These are phyloP conservation scores for Uropsilus gracilis DNA, from an alignment of 2,113 vertebrate genomes.

Conservation along the genomic window DNA sequence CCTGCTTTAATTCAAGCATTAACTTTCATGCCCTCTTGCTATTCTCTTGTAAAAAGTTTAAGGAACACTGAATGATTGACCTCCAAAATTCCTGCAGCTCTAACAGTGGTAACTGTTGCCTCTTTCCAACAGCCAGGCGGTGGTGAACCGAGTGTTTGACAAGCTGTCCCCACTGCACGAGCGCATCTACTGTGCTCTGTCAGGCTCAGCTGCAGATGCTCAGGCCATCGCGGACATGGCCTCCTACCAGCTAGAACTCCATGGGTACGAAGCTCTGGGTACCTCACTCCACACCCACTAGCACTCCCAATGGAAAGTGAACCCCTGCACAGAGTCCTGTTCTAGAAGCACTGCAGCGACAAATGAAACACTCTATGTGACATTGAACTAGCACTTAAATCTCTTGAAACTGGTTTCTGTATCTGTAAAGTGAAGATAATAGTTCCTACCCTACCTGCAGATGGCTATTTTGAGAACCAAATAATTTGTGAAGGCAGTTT, in stretches of 20 bases:
- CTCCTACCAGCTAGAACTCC: slow-evolving; percentile 91
- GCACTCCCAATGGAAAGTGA: not conserved
- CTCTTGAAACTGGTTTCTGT: not conserved
- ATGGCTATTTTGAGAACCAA: not conserved
- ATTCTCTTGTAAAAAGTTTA: not conserved
- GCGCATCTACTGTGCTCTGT: slow-evolving; percentile 92
- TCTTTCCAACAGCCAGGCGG: slow-evolving; percentile 78
- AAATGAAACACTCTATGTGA: not conserved
- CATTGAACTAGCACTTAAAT: not conserved
- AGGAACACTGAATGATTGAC: not conserved
- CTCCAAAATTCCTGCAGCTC: not conserved
- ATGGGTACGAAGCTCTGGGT: slow-evolving; percentile 85
- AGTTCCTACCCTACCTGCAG: not conserved
- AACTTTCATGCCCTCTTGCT: not conserved
- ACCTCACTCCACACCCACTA: not conserved
- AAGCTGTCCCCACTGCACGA: slow-evolving; percentile 91
- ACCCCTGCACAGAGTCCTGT: not conserved
- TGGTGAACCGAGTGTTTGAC: slow-evolving; percentile 94
- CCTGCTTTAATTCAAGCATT: not conserved
- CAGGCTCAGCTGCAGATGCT: slow-evolving; percentile 92
- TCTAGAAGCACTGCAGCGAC: not conserved
- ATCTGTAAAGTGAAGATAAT: not conserved
- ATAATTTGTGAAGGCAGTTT: not conserved
- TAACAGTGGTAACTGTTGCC: not conserved
- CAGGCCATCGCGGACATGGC: slow-evolving; percentile 91